These are phyloP conservation scores for Rhogogaster chlorosoma DNA, from an alignment of 2,888 invertebrate species.

Conservation along the genomic window DNA sequence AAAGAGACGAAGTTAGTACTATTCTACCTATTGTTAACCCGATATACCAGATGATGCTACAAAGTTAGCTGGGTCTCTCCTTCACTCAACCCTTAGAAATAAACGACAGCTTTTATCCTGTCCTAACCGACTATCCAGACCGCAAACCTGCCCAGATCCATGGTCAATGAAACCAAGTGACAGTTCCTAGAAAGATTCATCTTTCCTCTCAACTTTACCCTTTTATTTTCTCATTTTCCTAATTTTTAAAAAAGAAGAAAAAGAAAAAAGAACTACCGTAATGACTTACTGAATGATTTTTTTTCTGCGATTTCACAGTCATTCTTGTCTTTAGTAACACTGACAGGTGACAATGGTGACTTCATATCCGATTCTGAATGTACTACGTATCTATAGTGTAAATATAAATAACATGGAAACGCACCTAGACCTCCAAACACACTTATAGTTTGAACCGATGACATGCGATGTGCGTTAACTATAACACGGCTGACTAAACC, in stretches of 20 bases:
- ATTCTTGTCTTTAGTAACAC: background rate
- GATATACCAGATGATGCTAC: constrained; percentile 17
- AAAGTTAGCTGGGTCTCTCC: background rate
- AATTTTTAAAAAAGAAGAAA: background rate
- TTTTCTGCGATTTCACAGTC: background rate
- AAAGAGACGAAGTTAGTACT: background rate
- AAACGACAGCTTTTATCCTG: constrained; percentile 17
- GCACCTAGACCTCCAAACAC: constrained; percentile 6
- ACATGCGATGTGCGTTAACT: constrained; percentile 22
- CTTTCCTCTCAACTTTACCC: background rate
- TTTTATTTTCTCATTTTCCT: background rate
- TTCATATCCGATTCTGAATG: background rate
- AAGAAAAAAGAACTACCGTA: background rate
- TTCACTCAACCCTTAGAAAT: background rate
- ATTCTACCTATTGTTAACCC: constrained; percentile 17
- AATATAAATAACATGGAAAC: constrained; percentile 18
- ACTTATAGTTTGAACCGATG: background rate
- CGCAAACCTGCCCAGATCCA: background rate
- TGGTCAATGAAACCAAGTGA: background rate
- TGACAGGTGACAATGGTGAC: background rate
- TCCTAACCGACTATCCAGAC: background rate
- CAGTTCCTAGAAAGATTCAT: background rate
- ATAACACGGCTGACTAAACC: constrained; percentile 15
- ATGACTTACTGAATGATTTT: background rate
- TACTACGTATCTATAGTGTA: background rate